These are phyloP conservation scores for Hapalemur alaotrensis DNA, from an alignment of 2,797 vertebrate species.

Conservation along the genomic window DNA sequence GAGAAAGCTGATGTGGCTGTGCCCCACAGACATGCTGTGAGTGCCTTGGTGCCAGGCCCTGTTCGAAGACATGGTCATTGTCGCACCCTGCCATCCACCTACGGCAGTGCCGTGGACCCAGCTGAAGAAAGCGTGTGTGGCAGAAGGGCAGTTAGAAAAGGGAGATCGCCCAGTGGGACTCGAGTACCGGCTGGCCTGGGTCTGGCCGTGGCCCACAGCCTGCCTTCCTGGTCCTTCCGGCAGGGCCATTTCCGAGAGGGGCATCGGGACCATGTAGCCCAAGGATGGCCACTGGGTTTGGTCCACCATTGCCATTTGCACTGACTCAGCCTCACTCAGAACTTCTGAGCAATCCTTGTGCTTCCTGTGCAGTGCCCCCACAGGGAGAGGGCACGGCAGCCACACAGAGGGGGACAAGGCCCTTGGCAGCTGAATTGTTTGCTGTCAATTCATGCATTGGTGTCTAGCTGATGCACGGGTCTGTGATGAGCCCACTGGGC, in stretches of 20 bases:
- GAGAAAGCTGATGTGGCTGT: neutral
- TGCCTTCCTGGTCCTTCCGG: neutral
- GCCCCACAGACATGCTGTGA: rapidly evolving
- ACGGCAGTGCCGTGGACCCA: too few relatives aligned
- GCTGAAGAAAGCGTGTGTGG: neutral
- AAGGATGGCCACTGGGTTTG: neutral
- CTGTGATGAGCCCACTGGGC: neutral
- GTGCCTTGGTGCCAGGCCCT: neutral
- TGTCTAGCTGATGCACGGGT: neutral
- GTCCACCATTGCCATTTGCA: neutral
- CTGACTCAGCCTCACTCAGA: neutral
- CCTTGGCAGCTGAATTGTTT: neutral
- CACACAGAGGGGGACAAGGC: neutral
- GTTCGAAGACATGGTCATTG: neutral
- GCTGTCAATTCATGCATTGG: neutral
- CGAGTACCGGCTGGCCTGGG: rapidly evolving
- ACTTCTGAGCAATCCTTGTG: neutral
- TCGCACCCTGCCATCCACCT: neutral
- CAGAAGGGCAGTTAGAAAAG: neutral
- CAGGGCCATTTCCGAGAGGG: neutral
- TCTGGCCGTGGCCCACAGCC: neutral
- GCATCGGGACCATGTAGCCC: rapidly evolving
- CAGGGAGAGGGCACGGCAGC: rapidly evolving
- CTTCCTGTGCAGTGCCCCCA: neutral
- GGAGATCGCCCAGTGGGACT: neutral